phyloP scores from a whole-genome alignment of 2,113 vertebrate genomes.

The Corvus hawaiiensis region DNA sequence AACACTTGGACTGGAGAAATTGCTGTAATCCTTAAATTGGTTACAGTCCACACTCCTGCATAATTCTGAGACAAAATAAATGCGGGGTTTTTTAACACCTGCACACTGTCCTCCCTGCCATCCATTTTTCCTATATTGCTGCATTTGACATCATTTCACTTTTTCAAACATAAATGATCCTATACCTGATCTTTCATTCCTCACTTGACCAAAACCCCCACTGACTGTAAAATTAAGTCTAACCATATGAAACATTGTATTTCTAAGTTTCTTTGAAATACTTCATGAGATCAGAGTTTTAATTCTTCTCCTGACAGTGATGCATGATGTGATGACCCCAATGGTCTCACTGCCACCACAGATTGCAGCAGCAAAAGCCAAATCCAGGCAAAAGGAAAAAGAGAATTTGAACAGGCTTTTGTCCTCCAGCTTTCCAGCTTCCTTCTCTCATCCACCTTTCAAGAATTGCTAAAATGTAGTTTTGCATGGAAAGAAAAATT shows the following conservation, averaged over 20 bases:
- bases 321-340: not conserved
- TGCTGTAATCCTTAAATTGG: not conserved
- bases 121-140: not conserved
- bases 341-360: not conserved
- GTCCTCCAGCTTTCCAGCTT: not conserved
- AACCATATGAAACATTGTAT: not conserved
- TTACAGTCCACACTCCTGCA: not conserved
- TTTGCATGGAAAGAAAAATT: not conserved
- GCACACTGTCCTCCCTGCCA: not conserved
- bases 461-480: not conserved
- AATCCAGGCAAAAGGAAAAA: not conserved
- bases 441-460: not conserved
- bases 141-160: not conserved
- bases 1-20: not conserved
- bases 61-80: not conserved
- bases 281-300: not conserved
- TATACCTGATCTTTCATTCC: not conserved
- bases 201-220: not conserved
- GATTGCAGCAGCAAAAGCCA: not conserved
- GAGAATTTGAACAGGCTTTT: not conserved
- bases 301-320: not conserved
- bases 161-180: not conserved
- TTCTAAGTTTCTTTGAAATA: not conserved
- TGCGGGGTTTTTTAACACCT: accelerated
- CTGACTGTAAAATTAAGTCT: not conserved